Base-by-base conservation (phyloP, 2,797 vertebrate species). In the Eospalax fontanierii region DNA sequence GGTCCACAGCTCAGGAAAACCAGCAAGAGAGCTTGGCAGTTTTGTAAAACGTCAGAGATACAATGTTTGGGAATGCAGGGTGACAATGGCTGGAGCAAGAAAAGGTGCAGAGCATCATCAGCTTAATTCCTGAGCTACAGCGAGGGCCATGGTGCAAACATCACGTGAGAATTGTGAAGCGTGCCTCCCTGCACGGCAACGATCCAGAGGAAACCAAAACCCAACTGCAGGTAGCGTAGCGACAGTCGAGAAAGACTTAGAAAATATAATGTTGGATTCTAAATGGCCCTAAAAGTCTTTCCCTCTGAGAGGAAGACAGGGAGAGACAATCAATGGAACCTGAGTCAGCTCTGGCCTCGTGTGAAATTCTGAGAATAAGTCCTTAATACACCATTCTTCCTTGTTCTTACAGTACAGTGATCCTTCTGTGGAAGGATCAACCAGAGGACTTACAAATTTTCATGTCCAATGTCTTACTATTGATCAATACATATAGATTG, bases 261-360 rank as follows among this genome's bases (percentile, higher is more conserved):
- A 10, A 7, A 18, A 6, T 2, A 76, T 4, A 18, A 0, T 43
- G 33, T 7, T 75, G 14, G 19, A 46, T 61, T 65, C 1, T 3
- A n/a, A n/a, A n/a, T n/a, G n/a, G n/a, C n/a, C n/a, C n/a, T n/a
- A n/a, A 2, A 22, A 46, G 9, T 18, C 19, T 19, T 35, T 14
- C 1, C 10, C 16, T 78, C 10, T 50, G 4, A 7, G 82, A 6
- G 16, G 30, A 43, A 90, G 84, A 4, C 12, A 81, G 33, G 84
- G 1, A 8, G 2, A 88, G 57, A 61, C 0, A 63, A 46, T 38
- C 0, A 1, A 35, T n/a, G 14, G 3, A 15, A 38, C 30, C 10
- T 50, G 6, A 68, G 8, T n/a, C 24, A 65, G 4, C 6, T 24
- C 10, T 57, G 28, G 12, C 40, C 4, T 5, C 57, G 59, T 78